Evolutionary conservation across 2,888 invertebrate genomes (phyloP).

Genomic region (Synanthedon formicaeformis): DNA sequence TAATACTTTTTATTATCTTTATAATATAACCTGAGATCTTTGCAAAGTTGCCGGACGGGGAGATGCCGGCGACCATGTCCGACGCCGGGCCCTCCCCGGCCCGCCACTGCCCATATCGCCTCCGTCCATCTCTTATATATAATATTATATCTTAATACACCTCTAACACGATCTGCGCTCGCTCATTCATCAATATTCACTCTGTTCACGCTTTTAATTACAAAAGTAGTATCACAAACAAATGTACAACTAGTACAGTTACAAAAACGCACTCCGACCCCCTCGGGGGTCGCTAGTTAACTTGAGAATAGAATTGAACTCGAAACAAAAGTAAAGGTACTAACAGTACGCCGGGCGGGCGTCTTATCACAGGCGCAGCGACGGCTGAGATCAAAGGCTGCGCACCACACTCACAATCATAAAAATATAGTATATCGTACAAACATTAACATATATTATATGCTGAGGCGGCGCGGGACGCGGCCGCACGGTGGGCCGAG

Average conservation of each 20-base stretch:
- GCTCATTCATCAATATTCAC: conserved; percentile 60
- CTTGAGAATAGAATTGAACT: conserved; percentile 66
- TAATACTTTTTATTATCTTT: conserved; percentile 69
- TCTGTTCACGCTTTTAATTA: conserved; percentile 64
- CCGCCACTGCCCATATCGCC: conserved; percentile 31
- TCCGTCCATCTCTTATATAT: conserved; percentile 28
- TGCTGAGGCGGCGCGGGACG: conserved; percentile 40
- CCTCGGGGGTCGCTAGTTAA: conserved; percentile 54
- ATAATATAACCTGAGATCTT: conserved; percentile 70
- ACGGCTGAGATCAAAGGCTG: conserved; percentile 56
- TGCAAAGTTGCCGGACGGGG: conserved; percentile 29
- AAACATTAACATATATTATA: conserved; percentile 39
- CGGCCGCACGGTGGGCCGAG: conserved; percentile 41
- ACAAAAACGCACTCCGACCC: conserved; percentile 55
- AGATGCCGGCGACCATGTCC: conserved; percentile 14
- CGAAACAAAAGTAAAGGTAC: conserved; percentile 62
- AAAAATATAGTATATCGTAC: conserved; percentile 35
- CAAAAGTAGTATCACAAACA: conserved; percentile 73
- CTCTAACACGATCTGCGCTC: conserved; percentile 39
- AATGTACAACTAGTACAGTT: conserved; percentile 70
- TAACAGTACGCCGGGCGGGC: conserved; percentile 61
- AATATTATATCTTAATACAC: not conserved
- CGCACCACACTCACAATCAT: conserved; percentile 37
- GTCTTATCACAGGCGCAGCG: conserved; percentile 62
- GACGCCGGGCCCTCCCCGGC: conserved; percentile 15